Evolutionary conservation across 2,888 invertebrate genomes (phyloP).

Genomic region (Yponomeuta malinellus): DNA sequence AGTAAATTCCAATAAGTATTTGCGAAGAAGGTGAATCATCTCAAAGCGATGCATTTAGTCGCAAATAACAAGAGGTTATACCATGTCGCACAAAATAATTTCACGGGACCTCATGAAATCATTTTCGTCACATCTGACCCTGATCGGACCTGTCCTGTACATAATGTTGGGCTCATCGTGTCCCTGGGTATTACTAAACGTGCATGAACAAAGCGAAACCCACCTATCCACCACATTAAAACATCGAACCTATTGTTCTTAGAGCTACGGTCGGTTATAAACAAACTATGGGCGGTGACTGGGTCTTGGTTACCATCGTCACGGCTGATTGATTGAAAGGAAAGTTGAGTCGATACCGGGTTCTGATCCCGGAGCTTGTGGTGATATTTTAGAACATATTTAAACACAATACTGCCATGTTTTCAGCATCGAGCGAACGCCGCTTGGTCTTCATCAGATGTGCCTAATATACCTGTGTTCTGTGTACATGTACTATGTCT

Average conservation of each 20-base stretch:
- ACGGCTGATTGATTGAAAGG: not conserved
- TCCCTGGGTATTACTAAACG: not conserved
- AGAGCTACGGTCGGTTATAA: not conserved
- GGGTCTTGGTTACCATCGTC: not conserved
- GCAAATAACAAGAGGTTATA: not conserved
- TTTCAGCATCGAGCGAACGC: not conserved
- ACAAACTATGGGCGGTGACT: not conserved
- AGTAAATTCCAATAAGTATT: not conserved
- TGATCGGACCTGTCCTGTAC: not conserved
- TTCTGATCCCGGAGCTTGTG: not conserved
- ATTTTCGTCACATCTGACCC: not conserved
- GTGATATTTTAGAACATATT: not conserved
- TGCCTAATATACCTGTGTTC: not conserved
- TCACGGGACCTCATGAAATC: not conserved
- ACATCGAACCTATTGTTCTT: not conserved
- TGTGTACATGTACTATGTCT: not conserved
- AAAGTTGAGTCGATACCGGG: not conserved
- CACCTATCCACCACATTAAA: not conserved
- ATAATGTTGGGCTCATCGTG: not conserved
- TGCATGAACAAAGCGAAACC: not conserved
- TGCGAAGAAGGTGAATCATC: not conserved
- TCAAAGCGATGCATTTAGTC: not conserved
- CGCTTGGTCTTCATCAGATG: not conserved
- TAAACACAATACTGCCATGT: constrained; percentile 3
- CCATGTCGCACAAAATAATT: not conserved